Conservation (phyloP, 2,113 vertebrate genomes). For the Hypomesus transpacificus region DNA sequence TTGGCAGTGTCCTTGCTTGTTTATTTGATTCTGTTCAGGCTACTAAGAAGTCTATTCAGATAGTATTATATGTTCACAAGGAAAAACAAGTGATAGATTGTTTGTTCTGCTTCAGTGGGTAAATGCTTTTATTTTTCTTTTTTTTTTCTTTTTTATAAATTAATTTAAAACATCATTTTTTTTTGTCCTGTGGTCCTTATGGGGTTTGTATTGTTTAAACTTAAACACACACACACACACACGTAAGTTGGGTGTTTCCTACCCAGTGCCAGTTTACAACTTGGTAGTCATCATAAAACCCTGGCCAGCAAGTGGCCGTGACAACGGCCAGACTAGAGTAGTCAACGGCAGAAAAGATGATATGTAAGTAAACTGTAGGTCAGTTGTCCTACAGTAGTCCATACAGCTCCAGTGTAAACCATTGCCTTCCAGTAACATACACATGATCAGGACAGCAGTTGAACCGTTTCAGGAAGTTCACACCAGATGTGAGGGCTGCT, state of each 20-base stretch:
- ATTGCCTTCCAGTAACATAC: too few species aligned
- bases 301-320: too few species aligned
- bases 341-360: too few species aligned
- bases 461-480: too few species aligned
- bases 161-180: conserved; percentile 68
- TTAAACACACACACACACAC: neutral
- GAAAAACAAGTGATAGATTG: conserved; percentile 68
- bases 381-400: too few species aligned
- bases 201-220: conserved; percentile 39
- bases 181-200: conserved; percentile 13
- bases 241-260: neutral
- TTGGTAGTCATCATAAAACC: too few species aligned
- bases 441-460: too few species aligned
- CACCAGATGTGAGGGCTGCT: neutral
- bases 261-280: too few species aligned
- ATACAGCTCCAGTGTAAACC: too few species aligned
- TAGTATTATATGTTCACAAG: conserved; percentile 67
- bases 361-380: too few species aligned
- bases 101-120: conserved; percentile 75
- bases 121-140: conserved; percentile 52
- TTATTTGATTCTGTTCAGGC: conserved; percentile 66
- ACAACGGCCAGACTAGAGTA: too few species aligned
- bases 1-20: conserved; percentile 61
- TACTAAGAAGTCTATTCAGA: conserved; percentile 59
- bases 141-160: conserved; percentile 57